Conservation (phyloP, 2,113 vertebrate genomes). For the Donacobius atricapilla region DNA sequence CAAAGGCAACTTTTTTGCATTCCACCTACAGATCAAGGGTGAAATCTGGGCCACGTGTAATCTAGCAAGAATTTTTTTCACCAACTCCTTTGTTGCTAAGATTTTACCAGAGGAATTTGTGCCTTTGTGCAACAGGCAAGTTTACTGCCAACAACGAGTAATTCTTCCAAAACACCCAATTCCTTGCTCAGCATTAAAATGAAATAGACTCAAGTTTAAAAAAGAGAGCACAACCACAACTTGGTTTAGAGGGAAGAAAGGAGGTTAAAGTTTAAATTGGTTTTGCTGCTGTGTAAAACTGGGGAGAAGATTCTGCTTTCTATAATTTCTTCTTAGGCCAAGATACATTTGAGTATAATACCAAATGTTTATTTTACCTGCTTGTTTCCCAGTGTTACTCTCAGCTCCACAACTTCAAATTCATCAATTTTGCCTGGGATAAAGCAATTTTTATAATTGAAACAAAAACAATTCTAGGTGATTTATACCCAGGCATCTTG, state of each 20-base stretch:
- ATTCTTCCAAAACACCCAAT: not conserved
- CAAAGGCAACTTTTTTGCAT: not conserved
- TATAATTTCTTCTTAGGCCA: not conserved
- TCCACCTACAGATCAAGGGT: conserved; percentile 4
- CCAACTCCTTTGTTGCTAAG: conserved; percentile 4
- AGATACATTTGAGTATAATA: not conserved
- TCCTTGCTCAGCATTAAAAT: not conserved
- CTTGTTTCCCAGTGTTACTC: not conserved
- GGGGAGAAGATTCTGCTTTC: not conserved
- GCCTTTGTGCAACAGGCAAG: not conserved
- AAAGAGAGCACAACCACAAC: not conserved
- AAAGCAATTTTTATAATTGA: not conserved
- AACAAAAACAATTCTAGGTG: not conserved
- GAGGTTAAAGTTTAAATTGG: not conserved
- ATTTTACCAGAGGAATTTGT: not conserved
- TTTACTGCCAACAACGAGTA: not conserved
- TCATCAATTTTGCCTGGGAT: not conserved
- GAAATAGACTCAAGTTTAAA: not conserved
- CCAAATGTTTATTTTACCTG: not conserved
- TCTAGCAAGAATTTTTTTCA: not conserved
- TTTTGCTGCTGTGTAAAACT: not conserved
- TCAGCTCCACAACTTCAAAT: not conserved
- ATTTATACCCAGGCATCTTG: not conserved
- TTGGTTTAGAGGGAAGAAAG: not conserved
- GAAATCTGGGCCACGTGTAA: not conserved